Evolutionary conservation across 2,888 invertebrate genomes (phyloP).

Genomic region (Sabatieria punctata): DNA sequence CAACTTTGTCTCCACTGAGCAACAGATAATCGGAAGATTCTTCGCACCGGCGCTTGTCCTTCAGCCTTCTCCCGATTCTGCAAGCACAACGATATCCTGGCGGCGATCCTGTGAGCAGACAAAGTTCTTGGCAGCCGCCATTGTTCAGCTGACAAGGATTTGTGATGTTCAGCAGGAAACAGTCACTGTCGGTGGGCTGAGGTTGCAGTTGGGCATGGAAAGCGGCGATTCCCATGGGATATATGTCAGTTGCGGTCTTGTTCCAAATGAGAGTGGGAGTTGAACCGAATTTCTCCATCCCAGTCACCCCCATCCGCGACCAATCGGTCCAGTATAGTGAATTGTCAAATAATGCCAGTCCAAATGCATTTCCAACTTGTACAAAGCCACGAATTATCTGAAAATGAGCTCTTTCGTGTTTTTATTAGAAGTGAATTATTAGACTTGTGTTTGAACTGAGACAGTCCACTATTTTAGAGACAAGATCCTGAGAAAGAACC

Average conservation of each 20-base stretch:
- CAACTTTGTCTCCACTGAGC: conserved; percentile 47
- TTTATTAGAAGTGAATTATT: too few species aligned
- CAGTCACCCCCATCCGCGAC: conserved; percentile 37
- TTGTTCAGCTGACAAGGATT: too few species aligned
- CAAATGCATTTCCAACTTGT: conserved; percentile 83
- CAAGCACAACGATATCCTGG: conserved; percentile 53
- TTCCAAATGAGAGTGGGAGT: too few species aligned
- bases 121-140: too few species aligned
- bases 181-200: conserved; percentile 21
- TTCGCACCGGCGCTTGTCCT: too few species aligned
- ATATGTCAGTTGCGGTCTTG: conserved; percentile 25
- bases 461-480: too few species aligned
- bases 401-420: too few species aligned
- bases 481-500: too few species aligned
- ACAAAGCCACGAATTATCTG: too few species aligned
- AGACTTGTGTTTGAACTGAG: too few species aligned
- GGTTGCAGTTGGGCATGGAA: conserved; percentile 27
- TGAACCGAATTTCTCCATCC: conserved; percentile 29
- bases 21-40: conserved; percentile 28
- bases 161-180: too few species aligned
- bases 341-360: conserved; percentile 80
- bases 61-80: too few species aligned
- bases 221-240: conserved; percentile 30
- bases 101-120: conserved; percentile 57
- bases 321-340: conserved; percentile 89